Evolutionary conservation across 2,113 vertebrate species (phyloP), one percentile per base, ranked within the genome.

Genomic region (Mesembrinibis cayennensis): DNA sequence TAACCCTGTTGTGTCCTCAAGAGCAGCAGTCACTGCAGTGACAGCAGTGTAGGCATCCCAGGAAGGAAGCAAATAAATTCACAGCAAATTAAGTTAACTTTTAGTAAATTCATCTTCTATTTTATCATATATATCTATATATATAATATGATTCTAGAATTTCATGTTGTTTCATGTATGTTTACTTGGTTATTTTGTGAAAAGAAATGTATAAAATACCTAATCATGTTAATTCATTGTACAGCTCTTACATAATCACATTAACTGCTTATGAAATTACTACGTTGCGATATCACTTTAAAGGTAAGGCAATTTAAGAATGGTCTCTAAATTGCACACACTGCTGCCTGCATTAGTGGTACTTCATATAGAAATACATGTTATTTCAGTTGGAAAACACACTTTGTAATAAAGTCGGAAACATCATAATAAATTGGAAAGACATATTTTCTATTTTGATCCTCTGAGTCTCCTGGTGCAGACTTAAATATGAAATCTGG

Each of bases 321-420:
- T 93, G 50, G 84, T 84, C 32, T 53, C 89, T 91, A 80, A 97
- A 93, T 72, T 73, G 62, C 71, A 84, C 45, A 94, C 58, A 38
- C 69, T 94, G 29, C 56, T 94, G 67, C 53, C 7, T 45, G 44
- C 90, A 82, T 87, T 97, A 97, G 96, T 96, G 83, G 76, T 84
- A 89, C 53, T 97, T 97, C 92, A 95, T 96, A 97, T 86, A 95
- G 80, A 96, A 97, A 97, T 95, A n/a, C 17, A 96, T 56, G 25
- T 40, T 94, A 78, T 84, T 96, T 97, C 93, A 86, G 42, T 80
- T 82, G 76, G 44, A 89, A 95, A 96, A 67, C 23, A 72, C 25
- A 52, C 17, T 95, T 65, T 73, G 27, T 73, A 88, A 94, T 88
- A 86, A 89, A 97, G 40, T 93, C 49, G 72, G 88, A 96, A 94